Evolutionary conservation across 2,113 vertebrate genomes (phyloP).

Genomic region (Choloepus hoffmanni): DNA sequence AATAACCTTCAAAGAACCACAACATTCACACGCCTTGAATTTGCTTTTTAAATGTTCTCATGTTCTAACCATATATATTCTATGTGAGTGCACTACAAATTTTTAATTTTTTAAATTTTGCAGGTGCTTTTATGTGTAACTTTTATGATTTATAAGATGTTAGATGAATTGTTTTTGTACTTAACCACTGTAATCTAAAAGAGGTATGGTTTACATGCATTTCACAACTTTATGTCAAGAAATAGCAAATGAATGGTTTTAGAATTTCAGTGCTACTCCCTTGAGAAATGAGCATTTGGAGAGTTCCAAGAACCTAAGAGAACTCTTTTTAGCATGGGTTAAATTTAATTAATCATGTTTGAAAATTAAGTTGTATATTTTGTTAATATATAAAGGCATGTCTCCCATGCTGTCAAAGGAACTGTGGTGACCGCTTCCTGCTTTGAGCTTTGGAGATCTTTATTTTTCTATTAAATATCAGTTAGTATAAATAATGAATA

Average conservation of each 20-base stretch:
- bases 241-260: slow-evolving; percentile 70
- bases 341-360: slow-evolving; percentile 67
- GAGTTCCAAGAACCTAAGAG: slow-evolving; percentile 44
- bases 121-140: slow-evolving; percentile 78
- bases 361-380: slow-evolving; percentile 72
- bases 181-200: slow-evolving; percentile 77
- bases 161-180: slow-evolving; percentile 80
- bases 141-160: slow-evolving; percentile 74
- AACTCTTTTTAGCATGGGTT: slow-evolving; percentile 59
- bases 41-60: slow-evolving; percentile 72
- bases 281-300: slow-evolving; percentile 57
- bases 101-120: slow-evolving; percentile 72
- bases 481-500: slow-evolving; percentile 56
- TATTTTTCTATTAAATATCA: slow-evolving; percentile 76
- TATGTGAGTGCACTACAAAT: slow-evolving; percentile 79
- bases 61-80: slow-evolving; percentile 65
- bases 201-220: slow-evolving; percentile 82
- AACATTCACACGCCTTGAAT: slow-evolving; percentile 42
- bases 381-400: slow-evolving; percentile 5
- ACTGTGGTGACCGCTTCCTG: slow-evolving; percentile 59
- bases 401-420: slow-evolving; percentile 41
- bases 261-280: slow-evolving; percentile 35
- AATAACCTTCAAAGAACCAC: too few relatives aligned
- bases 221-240: slow-evolving; percentile 76
- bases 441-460: slow-evolving; percentile 68